Conservation (phyloP, 2,113 vertebrate species). For the Trogon melanurus region DNA sequence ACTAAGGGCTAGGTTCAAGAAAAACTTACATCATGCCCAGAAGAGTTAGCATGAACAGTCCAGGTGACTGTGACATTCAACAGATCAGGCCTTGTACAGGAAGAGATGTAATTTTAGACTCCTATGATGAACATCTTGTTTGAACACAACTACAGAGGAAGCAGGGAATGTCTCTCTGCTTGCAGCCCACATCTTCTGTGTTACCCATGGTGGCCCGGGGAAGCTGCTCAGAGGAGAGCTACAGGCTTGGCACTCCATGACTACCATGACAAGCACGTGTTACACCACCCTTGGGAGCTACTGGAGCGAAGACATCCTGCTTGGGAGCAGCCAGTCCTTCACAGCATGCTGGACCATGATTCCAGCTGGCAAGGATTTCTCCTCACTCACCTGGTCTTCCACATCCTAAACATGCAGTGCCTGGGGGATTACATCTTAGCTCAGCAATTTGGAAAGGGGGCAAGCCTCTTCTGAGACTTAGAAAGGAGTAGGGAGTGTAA, state of each 20-base stretch:
- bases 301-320: accelerated
- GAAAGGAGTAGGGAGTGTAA: neutral
- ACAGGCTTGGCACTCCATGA: neutral
- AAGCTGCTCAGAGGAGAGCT: neutral
- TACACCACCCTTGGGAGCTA: neutral
- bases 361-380: neutral
- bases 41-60: neutral
- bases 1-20: neutral
- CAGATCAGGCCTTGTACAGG: neutral
- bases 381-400: neutral
- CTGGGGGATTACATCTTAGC: neutral
- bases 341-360: neutral
- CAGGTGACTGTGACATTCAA: neutral
- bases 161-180: neutral
- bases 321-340: neutral
- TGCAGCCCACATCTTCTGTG: neutral
- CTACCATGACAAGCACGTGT: accelerated
- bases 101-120: neutral
- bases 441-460: neutral
- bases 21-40: neutral
- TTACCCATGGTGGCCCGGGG: neutral
- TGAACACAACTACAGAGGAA: neutral
- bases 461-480: neutral
- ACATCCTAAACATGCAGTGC: neutral
- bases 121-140: neutral